Base-by-base conservation (phyloP, 2,113 vertebrate genomes). In the Henicopernis longicauda region DNA sequence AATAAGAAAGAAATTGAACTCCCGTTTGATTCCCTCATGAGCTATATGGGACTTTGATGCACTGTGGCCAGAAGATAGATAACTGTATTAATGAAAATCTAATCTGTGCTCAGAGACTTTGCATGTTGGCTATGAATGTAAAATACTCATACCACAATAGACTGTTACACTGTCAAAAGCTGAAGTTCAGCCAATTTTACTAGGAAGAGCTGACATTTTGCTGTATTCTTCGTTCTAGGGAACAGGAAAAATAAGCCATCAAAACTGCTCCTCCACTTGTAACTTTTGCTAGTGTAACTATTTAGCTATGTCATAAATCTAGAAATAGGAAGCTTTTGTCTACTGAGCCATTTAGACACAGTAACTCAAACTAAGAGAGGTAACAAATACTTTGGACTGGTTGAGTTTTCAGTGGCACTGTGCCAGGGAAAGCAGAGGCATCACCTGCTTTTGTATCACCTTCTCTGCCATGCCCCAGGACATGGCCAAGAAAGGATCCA, bases 121-220 rank as follows among this genome's bases (percentile, higher is more conserved):
- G 45, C 72, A 50, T 73, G 29, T 72, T 84, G 72, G 55, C 45
- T 95, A 42, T 50, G 85, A 92, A 81, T 89, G 69, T 95, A 84
- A 96, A 96, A 95, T 84, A 93, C 76, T 90, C 93, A 80, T 77
- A 86, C 50, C 80, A 97, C 94, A 96, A 86, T 96, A 94, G 91
- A 61, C 71, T 83, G 66, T 80, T 90, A 89, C 50, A 90, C 54
- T 89, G 54, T 94, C 67, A 94, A 93, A 95, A 89, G 40, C n/a
- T 92, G 94, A 94, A 89, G 69, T 96, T 95, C 78, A 89, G 86
- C 55, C 93, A 95, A 5, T 92, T 96, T 96, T 93, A 87, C 65
- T 52, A 91, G 29, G 58, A 89, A 86, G 29, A 89, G 52, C 32
- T 95, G 77, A 91, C 70, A 87, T 95, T 95, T 93, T 93, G 26